Base-by-base conservation (phyloP, 2,797 vertebrate genomes). In the Ptychobarbus kaznakovi region DNA sequence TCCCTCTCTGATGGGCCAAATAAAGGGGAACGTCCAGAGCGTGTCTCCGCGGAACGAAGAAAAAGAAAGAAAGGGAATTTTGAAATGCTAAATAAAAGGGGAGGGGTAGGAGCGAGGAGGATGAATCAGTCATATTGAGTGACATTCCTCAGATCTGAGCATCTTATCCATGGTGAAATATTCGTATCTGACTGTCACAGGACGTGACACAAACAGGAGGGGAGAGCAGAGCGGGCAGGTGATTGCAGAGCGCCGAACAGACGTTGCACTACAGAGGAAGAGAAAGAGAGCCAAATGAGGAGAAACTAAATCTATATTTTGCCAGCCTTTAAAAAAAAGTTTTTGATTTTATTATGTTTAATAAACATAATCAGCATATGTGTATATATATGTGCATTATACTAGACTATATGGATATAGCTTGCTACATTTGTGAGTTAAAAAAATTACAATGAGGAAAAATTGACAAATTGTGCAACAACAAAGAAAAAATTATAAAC, bases 141-240 rank as follows among this genome's bases (percentile, higher is more conserved):
- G 96, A 97, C 97, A 94, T 95, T 96, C 97, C 95, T 96, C 94
- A 95, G 96, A 96, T 97, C 95, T 94, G 93, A 91, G 96, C 95
- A 96, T 97, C 94, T 96, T 96, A 96, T 95, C 95, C 94, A 3
- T 92, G 94, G 93, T 90, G 94, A 95, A 95, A 96, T 96, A 97
- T 96, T 95, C 96, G 96, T 96, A 96, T 97, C 96, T 95, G 95
- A 96, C 96, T 95, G 95, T 96, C 95, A 95, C 92, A 92, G 94
- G 94, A 94, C 95, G 93, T 95, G 96, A 95, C 95, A 96, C 92
- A 93, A 96, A 95, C 92, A 95, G 96, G 95, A 95, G 95, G 78
- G 70, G 92, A 94, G 93, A 94, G 92, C 91, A 93, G 94, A 94
- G 95, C 95, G 94, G 95, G 94, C 91, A 93, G 93, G 93, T 93